Evolutionary conservation across 2,797 vertebrate genomes (phyloP), one percentile per base, ranked within the genome.

Genomic region (Morelia viridis): DNA sequence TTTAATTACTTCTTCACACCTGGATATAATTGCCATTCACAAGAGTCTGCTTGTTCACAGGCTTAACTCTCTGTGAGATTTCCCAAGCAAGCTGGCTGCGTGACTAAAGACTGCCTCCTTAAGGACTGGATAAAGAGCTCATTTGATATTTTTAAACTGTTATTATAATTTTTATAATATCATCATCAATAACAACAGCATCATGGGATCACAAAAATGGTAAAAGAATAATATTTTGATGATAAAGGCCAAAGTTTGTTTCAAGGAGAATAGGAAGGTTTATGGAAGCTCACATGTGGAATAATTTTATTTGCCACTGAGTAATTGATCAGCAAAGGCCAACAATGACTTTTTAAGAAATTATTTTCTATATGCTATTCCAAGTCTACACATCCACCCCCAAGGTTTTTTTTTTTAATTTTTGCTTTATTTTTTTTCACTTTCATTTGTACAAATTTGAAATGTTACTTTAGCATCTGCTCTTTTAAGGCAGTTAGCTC

Each of bases 391-490:
- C 94, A 94, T 93, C 96, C 93, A 53, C 93, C 87, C 94, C 94
- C 93, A 95, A 93, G 41, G 26, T 94, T 95, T 95, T 95, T 94
- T 94, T 96, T 96, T 71, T 19, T 2, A 31, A 41, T 41, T 71
- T 80, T 80, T 9, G 24, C 41, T 80, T 80, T 46, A 80, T 46
- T 65, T 62, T 41, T 61, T 89, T 65, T 31, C 35, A 89, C 62
- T 65, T 87, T 35, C 19, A 83, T 90, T 90, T 92, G 85, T 92
- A 93, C 91, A 94, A 96, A 96, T 97, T 96, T 95, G 95, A 97
- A 97, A 97, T 94, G 96, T 91, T 97, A 97, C 97, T 98, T 98
- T 98, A 98, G 98, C 98, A 99, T 99, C 98, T 99, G 98, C 98
- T 98, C 98, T 98, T 97, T 98, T 98, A 98, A 98, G 98, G 98